Conservation (phyloP, 2,888 invertebrate species). For the Drosophila falleni region DNA sequence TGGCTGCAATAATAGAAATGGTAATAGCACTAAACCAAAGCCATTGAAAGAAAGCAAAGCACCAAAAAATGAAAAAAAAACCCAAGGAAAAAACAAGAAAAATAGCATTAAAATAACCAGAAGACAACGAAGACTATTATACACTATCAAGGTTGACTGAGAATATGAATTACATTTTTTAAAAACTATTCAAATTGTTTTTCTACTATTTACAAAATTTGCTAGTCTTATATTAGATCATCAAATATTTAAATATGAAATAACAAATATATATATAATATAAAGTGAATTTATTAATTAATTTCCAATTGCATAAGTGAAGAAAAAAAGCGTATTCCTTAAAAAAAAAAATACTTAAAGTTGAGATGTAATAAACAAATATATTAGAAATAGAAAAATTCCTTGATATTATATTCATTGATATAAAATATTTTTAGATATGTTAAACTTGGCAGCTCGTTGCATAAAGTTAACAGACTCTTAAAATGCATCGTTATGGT, state of each 20-base stretch:
- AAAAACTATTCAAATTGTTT: background rate
- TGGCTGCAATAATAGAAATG: conserved; percentile 70
- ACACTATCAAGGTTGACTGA: conserved; percentile 1
- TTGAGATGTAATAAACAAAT: background rate
- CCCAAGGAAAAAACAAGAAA: conserved; percentile 11
- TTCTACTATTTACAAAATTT: background rate
- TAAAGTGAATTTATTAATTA: too few relatives aligned
- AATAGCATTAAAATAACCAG: background rate
- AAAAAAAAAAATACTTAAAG: too few relatives aligned
- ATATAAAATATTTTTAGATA: background rate
- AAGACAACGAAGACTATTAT: conserved; percentile 1
- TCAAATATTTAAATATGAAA: background rate
- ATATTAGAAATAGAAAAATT: background rate
- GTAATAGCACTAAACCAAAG: conserved; percentile 53
- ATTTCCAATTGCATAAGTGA: too few relatives aligned
- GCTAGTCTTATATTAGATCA: too few relatives aligned
- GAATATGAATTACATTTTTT: background rate
- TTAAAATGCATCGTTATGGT: conserved; percentile 23
- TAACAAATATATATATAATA: too few relatives aligned
- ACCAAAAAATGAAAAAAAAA: conserved; percentile 20
- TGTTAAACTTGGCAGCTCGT: background rate
- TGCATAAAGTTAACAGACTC: conserved; percentile 4
- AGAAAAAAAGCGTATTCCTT: too few relatives aligned
- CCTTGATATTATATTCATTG: background rate
- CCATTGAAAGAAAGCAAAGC: conserved; percentile 46